Evolutionary conservation across 2,797 vertebrate genomes (phyloP).

Genomic region (Cygnus olor): DNA sequence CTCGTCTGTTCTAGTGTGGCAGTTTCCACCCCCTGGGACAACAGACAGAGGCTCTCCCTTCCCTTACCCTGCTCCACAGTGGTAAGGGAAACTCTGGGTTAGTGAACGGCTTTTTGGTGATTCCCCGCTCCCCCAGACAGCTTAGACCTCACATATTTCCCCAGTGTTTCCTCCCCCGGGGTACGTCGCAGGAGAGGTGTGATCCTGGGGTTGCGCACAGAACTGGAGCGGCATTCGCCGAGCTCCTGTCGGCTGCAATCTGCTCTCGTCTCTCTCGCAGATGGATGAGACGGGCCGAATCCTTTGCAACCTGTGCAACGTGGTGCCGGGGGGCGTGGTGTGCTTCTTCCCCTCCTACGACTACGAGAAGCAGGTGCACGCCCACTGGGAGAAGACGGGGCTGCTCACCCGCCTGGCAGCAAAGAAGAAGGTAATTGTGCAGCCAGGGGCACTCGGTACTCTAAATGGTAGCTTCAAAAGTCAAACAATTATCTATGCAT

Average conservation of each 20-base stretch:
- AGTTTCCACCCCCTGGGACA: not conserved
- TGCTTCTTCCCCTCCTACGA: conserved; percentile 98
- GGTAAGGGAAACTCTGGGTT: not conserved
- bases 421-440: conserved; percentile 89
- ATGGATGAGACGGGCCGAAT: conserved; percentile 93
- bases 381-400: conserved; percentile 89
- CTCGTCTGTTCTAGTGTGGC: not conserved
- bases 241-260: not conserved
- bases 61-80: not conserved
- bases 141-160: not conserved
- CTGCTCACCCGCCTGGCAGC: conserved; percentile 82
- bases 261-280: conserved; percentile 68
- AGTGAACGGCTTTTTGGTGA: not conserved
- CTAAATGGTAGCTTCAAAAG: not conserved
- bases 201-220: not conserved
- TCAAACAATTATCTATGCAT: not conserved
- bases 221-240: not conserved
- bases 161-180: not conserved
- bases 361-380: conserved; percentile 85
- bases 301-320: conserved; percentile 91
- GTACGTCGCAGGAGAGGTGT: not conserved
- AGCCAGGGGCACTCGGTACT: not conserved
- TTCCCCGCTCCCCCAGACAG: not conserved
- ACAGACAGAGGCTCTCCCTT: not conserved
- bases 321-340: conserved; percentile 92